Evolutionary conservation across 2,797 vertebrate genomes (phyloP), one percentile per base, ranked within the genome.

Genomic region (Halcyon badia): DNA sequence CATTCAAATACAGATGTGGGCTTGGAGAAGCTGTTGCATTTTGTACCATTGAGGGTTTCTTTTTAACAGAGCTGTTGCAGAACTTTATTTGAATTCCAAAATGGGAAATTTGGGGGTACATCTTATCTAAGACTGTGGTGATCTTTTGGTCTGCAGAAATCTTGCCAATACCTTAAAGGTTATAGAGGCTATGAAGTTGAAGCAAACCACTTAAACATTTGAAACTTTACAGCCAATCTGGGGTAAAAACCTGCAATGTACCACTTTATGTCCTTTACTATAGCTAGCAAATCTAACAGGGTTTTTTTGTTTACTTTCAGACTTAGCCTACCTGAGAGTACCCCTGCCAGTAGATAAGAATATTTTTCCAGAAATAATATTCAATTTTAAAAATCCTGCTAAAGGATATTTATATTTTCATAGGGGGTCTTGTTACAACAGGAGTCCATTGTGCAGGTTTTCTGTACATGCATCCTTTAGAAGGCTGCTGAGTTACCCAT

Each of bases 151-250:
- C 56, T 80, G 75, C 52, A 82, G 57, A 86, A 96, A 91, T 94
- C 62, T 91, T 90, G 72, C 83, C 87, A 82, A 61, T 57, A 83
- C 22, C 31, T 77, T 71, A 83, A 95, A 87, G 37, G 57, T 91
- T 96, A 95, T 90, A 71, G 49, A 78, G 70, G 68, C 69, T 90
- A 61, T 97, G 91, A 96, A 96, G 96, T 49, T 37, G 85, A 92
- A 97, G 90, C 54, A 91, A 97, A 51, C 57, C 90, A 89, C 56
- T 95, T 90, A 82, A 96, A 85, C 70, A 72, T 85, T 85, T 96
- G 84, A 97, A 87, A 86, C 11, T 97, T 98, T 98, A 97, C 75
- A 88, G 75, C 52, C 85, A 88, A 85, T 94, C 76, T 88, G 86
- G 81, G 73, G 83, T 96, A 89, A 91, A 94, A 88, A 96, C 49